These are phyloP conservation scores for Hafferia zeledoni DNA, from an alignment of 2,797 vertebrate genomes.

Conservation along the genomic window DNA sequence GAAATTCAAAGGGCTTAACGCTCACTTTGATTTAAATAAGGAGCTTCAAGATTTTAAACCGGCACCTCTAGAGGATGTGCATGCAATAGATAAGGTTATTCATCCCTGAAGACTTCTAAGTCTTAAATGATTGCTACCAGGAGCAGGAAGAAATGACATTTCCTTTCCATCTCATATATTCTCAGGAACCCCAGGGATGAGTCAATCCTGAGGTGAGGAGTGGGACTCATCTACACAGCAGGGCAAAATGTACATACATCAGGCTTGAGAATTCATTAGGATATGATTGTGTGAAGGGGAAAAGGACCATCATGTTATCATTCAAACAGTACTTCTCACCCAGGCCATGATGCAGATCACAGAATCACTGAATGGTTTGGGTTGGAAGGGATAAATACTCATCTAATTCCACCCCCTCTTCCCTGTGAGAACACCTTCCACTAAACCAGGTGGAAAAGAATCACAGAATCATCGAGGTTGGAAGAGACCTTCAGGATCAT, in stretches of 20 bases:
- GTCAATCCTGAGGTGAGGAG: neutral
- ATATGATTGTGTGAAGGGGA: neutral
- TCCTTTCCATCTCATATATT: neutral
- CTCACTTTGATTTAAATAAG: constrained; percentile 25
- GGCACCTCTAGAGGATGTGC: constrained; percentile 5
- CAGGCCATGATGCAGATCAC: neutral
- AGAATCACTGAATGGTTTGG: neutral
- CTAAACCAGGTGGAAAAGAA: neutral
- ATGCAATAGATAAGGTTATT: constrained; percentile 28
- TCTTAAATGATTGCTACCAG: constrained; percentile 10
- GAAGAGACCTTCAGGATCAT: neutral
- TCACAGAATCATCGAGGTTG: neutral
- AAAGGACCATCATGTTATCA: neutral
- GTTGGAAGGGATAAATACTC: neutral
- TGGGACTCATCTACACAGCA: neutral
- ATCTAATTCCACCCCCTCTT: neutral
- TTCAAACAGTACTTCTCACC: neutral
- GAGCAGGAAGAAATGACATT: constrained; percentile 25
- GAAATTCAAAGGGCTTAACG: neutral
- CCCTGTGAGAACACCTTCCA: too few species aligned
- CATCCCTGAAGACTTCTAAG: constrained; percentile 29
- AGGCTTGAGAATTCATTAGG: neutral
- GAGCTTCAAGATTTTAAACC: constrained; percentile 29
- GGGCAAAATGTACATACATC: neutral
- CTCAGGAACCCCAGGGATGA: neutral